These are phyloP conservation scores for Alethe diademata DNA, from an alignment of 2,113 vertebrate species.

Conservation along the genomic window DNA sequence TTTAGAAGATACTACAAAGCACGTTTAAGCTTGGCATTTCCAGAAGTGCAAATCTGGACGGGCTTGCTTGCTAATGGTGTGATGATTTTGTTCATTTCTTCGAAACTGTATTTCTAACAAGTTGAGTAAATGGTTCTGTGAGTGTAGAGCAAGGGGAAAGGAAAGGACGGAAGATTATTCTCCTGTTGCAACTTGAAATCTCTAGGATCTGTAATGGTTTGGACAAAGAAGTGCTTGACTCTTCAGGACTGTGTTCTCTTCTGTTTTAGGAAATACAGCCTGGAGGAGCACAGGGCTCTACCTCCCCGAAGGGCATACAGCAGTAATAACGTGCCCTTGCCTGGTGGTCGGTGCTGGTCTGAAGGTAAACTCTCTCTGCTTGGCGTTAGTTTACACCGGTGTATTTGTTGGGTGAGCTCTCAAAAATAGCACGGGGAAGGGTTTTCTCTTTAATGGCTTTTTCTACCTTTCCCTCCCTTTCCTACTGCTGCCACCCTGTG, in stretches of 20 bases:
- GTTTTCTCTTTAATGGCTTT: background rate
- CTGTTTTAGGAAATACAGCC: conserved; percentile 10
- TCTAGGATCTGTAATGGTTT: background rate
- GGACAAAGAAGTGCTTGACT: background rate
- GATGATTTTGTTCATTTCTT: background rate
- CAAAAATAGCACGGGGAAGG: background rate
- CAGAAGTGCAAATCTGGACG: background rate
- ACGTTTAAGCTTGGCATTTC: background rate
- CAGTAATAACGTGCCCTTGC: conserved; percentile 63
- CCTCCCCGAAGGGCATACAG: conserved; percentile 62
- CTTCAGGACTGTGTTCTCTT: background rate
- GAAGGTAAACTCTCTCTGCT: conserved; percentile 45
- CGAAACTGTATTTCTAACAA: background rate
- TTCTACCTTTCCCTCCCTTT: background rate
- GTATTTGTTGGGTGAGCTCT: background rate
- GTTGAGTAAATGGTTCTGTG: background rate
- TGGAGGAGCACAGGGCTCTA: conserved; percentile 76
- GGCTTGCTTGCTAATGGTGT: background rate
- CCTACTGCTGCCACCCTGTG: conserved; percentile 1
- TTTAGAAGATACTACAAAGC: background rate
- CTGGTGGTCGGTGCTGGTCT: conserved; percentile 43
- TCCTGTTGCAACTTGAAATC: background rate
- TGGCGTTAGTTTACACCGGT: background rate
- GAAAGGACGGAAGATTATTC: background rate
- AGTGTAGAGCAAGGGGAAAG: background rate